Base-by-base conservation (phyloP, 2,888 invertebrate genomes). In the Chaetoderma sp. region DNA sequence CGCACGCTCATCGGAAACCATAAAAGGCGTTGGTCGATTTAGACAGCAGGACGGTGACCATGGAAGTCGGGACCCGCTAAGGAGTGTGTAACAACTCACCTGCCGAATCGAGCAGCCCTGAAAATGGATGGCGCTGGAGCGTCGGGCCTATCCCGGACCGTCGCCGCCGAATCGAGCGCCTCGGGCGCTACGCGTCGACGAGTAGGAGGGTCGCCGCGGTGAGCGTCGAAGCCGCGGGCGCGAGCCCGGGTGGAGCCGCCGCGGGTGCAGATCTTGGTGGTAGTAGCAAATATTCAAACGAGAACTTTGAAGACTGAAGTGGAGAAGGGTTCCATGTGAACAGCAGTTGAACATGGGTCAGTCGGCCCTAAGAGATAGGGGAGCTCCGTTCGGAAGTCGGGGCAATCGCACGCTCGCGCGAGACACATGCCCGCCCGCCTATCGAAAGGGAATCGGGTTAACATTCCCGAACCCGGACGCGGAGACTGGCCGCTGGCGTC, bases 31-130 rank as follows among this genome's bases (percentile, higher is more conserved):
- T 90, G 89, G 89, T 90, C 88, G 89, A 88, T 90, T 84, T 86
- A 88, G 90, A 90, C 90, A 91, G 90, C 90, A 90, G 90, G 91
- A 90, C 90, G 90, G 90, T 91, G 91, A 90, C 90, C 91, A 91
- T 91, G 91, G 91, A 91, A 91, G 91, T 91, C 89, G 91, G 90
- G 89, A 90, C 88, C 90, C 90, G 90, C 89, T 89, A 89, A 88
- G 87, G 86, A 89, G 88, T 89, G 88, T 89, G 88, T 89, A 88
- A 90, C 88, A 86, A 89, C 90, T 90, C 89, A 90, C 90, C 90
- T 89, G 89, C 89, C 89, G 88, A 90, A 89, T 88, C 88, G 88
- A 89, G 88, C 88, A 89, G 90, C 89, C 89, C 90, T 90, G 89
- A 90, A 90, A 90, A 90, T 89, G 89, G 89, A 90, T 89, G 89